A percentile compares a stretch with the other conserved stretches of the same genome.
Conservation (phyloP, 1,140 invertebrate genomes). For the Harlomillsia oculata region DNA sequence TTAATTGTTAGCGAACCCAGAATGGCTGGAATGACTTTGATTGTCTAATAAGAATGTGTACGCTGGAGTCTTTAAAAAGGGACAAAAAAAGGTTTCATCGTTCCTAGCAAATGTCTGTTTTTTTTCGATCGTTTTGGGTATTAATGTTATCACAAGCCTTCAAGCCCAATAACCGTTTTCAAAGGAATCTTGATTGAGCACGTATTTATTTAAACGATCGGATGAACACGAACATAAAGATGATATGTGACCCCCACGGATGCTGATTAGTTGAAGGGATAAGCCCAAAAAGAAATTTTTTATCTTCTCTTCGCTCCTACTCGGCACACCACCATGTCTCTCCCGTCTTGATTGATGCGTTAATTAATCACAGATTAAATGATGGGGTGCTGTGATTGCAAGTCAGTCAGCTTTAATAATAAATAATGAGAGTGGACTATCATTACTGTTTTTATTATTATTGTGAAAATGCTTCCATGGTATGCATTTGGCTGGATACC, state of each 20-base stretch:
- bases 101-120: too few species aligned
- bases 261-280: conserved; percentile 14
- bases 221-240: conserved; percentile 18
- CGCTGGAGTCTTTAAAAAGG: too few species aligned
- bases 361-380: conserved; percentile 18
- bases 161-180: conserved; percentile 6
- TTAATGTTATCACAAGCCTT: conserved; percentile 8
- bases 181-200: conserved; percentile 19
- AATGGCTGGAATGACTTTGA: too few species aligned
- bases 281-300: background rate
- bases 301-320: background rate
- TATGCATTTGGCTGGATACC: too few species aligned
- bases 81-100: too few species aligned
- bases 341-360: conserved; percentile 11
- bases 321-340: background rate
- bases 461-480: too few species aligned
- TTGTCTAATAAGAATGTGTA: too few species aligned
- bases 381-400: conserved; percentile 14
- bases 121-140: too few species aligned
- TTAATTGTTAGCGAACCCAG: too few species aligned
- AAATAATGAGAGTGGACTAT: conserved; percentile 10
- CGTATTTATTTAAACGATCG: conserved; percentile 19
- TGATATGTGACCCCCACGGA: conserved; percentile 16
- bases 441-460: conserved; percentile 9
- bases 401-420: conserved; percentile 17